phyloP scores from a whole-genome alignment of 2,797 vertebrate genomes.

The Enteromius treurensis region DNA sequence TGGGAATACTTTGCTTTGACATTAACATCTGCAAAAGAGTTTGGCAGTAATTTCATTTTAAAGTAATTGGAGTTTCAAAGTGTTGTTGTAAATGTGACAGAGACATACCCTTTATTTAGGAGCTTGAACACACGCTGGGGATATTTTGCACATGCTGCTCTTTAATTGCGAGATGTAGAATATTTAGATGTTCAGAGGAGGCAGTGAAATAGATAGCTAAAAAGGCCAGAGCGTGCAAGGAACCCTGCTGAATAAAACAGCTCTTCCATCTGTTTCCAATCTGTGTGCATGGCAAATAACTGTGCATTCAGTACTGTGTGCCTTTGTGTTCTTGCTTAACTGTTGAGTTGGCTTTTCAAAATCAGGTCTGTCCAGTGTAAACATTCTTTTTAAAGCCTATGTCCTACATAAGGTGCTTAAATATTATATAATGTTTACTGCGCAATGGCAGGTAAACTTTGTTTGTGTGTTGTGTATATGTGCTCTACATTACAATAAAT shows the following conservation, averaged over 20 bases:
- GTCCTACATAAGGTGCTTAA: background rate
- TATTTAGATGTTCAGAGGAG: conserved; percentile 33
- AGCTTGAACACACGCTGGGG: background rate
- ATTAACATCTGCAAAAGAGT: conserved; percentile 58
- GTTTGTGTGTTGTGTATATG: background rate
- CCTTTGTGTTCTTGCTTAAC: conserved; percentile 14
- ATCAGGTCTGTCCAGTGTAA: background rate
- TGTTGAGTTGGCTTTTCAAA: conserved; percentile 4
- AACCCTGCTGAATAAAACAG: conserved; percentile 43
- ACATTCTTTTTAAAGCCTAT: background rate
- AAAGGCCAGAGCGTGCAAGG: conserved; percentile 25
- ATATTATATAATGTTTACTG: background rate
- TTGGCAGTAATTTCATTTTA: conserved; percentile 14
- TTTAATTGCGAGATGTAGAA: conserved; percentile 42
- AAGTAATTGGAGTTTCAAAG: conserved; percentile 51
- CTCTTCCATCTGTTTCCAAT: conserved; percentile 51
- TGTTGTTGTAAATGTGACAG: conserved; percentile 17
- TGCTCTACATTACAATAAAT: background rate
- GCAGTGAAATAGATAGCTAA: conserved; percentile 27
- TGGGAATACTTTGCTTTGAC: conserved; percentile 34
- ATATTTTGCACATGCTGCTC: background rate
- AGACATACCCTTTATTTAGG: background rate
- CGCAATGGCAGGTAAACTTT: background rate
- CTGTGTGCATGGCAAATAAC: conserved; percentile 25
- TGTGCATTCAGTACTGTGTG: conserved; percentile 16